Evolutionary conservation across 2,888 invertebrate genomes (phyloP), one percentile per base, ranked within the genome.

Genomic region (Anticlea derivata): DNA sequence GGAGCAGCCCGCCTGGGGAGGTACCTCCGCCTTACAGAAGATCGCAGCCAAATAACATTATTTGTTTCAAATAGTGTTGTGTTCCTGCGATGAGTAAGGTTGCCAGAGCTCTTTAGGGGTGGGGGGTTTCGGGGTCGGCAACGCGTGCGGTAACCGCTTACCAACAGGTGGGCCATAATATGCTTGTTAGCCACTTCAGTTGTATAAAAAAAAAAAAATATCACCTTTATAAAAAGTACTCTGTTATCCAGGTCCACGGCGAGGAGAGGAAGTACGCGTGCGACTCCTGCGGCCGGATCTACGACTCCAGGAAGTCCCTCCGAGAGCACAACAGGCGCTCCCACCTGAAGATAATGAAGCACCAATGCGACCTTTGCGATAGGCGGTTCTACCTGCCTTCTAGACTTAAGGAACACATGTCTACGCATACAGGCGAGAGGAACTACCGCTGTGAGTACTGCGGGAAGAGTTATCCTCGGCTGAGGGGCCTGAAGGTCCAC

Each of bases 401-500:
- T 0, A 51, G 86, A 0, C 56, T 91, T 1, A 84, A 83, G 12
- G 83, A 92, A 2, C 92, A 92, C 37, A 87, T 91, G 80, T 86
- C 86, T 0, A 87, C 88, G 0, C 93, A 93, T 38, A 91, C 92
- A 0, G 87, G 91, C 0, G 92, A 92, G 12, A 83, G 91, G 58
- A 86, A 87, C 10, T 92, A 87, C 35, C 70, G 90, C 0, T 93
- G 93, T 55, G 88, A 91, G 10, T 85, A 88, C 33, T 93, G 93
- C 47, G 92, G 92, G 7, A 93, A 93, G 54, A 86, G 88, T 4
- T 93, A 93, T 51, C 92, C 93, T 0, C 80, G 93, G 7, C 69
- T 92, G 2, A 92, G 92, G 27, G 91, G 92, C 0, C 55, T 93
- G 7, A 92, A 92, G 1, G 92, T 92, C 3, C 93, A 93, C 63